phyloP scores from a whole-genome alignment of 37 sponge, comb jelly and placozoan species.

The Spongilla lacustris region DNA sequence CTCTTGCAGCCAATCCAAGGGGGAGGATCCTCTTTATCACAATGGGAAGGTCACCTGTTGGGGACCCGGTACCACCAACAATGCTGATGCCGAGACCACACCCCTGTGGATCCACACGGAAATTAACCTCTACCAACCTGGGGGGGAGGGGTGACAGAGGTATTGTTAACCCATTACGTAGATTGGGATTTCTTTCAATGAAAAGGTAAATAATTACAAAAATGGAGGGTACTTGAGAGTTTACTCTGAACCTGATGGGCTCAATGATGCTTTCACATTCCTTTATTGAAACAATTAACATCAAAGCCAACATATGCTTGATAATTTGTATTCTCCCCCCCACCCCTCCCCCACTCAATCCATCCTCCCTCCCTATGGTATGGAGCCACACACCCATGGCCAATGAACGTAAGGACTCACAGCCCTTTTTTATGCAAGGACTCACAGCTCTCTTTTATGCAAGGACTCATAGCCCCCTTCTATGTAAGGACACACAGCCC shows the following conservation, averaged over 20 bases:
- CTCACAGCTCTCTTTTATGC: too few relatives aligned
- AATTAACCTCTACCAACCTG: conserved; percentile 44
- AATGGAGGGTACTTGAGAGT: too few relatives aligned
- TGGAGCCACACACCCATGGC: not conserved
- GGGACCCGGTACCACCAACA: conserved; percentile 77
- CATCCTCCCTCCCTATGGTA: not conserved
- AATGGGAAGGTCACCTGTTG: conserved; percentile 74
- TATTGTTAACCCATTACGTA: too few relatives aligned
- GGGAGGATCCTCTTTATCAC: conserved; percentile 66
- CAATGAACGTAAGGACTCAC: too few relatives aligned
- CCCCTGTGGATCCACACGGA: conserved; percentile 32
- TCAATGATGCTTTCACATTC: not conserved
- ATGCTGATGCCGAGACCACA: conserved; percentile 78
- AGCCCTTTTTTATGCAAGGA: too few relatives aligned
- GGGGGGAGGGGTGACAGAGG: not conserved
- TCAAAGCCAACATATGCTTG: not conserved
- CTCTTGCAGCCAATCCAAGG: conserved; percentile 58
- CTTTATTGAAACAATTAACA: not conserved
- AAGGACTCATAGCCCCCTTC: too few relatives aligned
- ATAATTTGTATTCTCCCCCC: too few relatives aligned
- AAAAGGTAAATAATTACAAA: too few relatives aligned
- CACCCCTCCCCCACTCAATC: not conserved
- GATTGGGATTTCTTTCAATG: too few relatives aligned
- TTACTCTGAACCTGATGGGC: too few relatives aligned
- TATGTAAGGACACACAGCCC: too few relatives aligned